These are phyloP conservation scores for Picathartes gymnocephalus DNA, from an alignment of 2,113 vertebrate species.

Conservation along the genomic window DNA sequence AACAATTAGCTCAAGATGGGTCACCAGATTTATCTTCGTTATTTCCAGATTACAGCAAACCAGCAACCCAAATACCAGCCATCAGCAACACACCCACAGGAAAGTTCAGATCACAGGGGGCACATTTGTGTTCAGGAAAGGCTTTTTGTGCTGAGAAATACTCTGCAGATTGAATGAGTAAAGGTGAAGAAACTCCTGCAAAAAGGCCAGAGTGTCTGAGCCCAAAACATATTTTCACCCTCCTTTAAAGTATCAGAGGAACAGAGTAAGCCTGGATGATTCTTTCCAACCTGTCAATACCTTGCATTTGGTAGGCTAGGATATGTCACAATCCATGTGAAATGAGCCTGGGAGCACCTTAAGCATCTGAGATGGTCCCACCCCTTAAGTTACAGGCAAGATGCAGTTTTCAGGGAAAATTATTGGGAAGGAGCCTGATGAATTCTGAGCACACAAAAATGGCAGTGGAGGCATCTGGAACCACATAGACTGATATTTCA, in stretches of 20 bases:
- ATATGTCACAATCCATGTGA: not conserved
- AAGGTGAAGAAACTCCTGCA: not conserved
- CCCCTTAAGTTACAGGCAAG: not conserved
- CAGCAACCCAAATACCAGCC: not conserved
- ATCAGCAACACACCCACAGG: rapidly evolving
- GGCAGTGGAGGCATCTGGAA: not conserved
- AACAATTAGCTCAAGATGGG: not conserved
- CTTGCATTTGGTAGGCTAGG: not conserved
- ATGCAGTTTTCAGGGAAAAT: not conserved
- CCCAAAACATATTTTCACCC: not conserved
- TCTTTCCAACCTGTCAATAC: not conserved
- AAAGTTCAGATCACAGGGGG: not conserved
- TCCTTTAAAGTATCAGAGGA: not conserved
- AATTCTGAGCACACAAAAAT: not conserved
- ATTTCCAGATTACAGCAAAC: not conserved
- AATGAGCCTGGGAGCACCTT: not conserved
- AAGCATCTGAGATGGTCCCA: not conserved
- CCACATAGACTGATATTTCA: not conserved
- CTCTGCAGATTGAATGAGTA: not conserved
- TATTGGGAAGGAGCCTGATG: not conserved
- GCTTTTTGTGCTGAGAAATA: not conserved
- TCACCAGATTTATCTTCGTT: not conserved
- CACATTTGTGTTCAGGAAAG: not conserved
- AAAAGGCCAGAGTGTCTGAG: not conserved
- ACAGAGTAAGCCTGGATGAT: not conserved